A percentile compares a stretch with the other conserved stretches of the same genome.
Conservation (phyloP, 2,888 invertebrate genomes). For the Amphimallon solstitiale region DNA sequence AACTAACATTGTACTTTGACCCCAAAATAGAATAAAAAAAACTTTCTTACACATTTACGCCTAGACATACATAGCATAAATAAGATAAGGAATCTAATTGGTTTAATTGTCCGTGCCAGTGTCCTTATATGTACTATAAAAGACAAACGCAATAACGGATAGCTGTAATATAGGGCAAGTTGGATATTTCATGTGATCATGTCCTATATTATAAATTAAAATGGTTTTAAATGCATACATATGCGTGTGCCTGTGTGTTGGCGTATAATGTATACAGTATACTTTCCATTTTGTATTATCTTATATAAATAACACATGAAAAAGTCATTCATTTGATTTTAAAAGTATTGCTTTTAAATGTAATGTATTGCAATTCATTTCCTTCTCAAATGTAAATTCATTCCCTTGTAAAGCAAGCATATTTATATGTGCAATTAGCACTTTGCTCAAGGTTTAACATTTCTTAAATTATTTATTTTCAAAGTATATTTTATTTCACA, state of each 20-base stretch:
- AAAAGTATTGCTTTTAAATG: too few relatives aligned
- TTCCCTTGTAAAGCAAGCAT: too few relatives aligned
- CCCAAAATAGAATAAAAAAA: too few relatives aligned
- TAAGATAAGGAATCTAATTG: conserved; percentile 24
- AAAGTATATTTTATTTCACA: too few relatives aligned
- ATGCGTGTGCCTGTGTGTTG: background rate
- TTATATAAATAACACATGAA: too few relatives aligned
- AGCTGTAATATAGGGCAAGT: conserved; percentile 24
- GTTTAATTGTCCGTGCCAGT: conserved; percentile 11
- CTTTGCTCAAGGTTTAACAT: too few relatives aligned
- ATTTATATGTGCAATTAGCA: too few relatives aligned
- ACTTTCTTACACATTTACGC: background rate
- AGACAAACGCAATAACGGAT: conserved; percentile 7
- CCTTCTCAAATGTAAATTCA: too few relatives aligned
- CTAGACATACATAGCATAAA: background rate
- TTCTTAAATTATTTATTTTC: too few relatives aligned
- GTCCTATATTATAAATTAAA: conserved; percentile 10
- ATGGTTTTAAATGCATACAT: background rate
- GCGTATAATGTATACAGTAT: background rate
- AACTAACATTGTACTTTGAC: conserved; percentile 18
- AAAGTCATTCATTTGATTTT: too few relatives aligned
- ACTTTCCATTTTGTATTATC: too few relatives aligned
- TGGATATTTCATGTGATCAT: conserved; percentile 6
- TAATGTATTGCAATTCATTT: too few relatives aligned
- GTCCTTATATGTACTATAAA: conserved; percentile 22